A percentile compares a stretch with the other conserved stretches of the same genome.
These are phyloP conservation scores for Macrobrachium nipponense DNA, from an alignment of 1,140 invertebrate genomes.

Conservation along the genomic window DNA sequence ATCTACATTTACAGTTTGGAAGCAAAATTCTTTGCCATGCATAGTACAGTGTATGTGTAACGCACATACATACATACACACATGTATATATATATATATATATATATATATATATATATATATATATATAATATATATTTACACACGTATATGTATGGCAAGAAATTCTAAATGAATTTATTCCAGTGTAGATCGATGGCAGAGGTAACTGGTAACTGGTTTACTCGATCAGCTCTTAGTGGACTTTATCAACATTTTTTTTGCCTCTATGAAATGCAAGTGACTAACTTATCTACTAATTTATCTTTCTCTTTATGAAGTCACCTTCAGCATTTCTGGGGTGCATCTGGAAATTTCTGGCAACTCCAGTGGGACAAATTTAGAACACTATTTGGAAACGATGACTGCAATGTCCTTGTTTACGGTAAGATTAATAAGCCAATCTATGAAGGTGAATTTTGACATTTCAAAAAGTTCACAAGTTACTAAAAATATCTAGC, in stretches of 20 bases:
- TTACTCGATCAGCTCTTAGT: no score
- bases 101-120: no score
- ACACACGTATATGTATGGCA: no score
- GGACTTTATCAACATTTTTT: background rate
- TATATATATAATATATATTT: background rate
- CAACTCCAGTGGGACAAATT: constrained; percentile 85
- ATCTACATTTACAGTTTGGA: no score
- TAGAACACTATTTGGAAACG: constrained; percentile 75
- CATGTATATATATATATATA: no score
- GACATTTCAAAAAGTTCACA: background rate
- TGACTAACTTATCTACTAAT: background rate
- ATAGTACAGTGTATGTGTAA: no score
- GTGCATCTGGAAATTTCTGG: constrained; percentile 89
- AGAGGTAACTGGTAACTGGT: background rate
- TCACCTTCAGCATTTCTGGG: constrained; percentile 88
- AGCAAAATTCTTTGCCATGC: no score
- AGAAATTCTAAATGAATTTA: background rate
- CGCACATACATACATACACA: no score
- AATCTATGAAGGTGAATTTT: background rate
- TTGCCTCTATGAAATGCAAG: background rate
- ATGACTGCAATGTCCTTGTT: constrained; percentile 77
- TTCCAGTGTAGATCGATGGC: background rate
- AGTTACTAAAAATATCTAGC: no score
- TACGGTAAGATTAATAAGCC: constrained; percentile 71
- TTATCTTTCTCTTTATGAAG: constrained; percentile 68